Base-by-base conservation (phyloP, 2,113 vertebrate species). In the Calidris pugnax region DNA sequence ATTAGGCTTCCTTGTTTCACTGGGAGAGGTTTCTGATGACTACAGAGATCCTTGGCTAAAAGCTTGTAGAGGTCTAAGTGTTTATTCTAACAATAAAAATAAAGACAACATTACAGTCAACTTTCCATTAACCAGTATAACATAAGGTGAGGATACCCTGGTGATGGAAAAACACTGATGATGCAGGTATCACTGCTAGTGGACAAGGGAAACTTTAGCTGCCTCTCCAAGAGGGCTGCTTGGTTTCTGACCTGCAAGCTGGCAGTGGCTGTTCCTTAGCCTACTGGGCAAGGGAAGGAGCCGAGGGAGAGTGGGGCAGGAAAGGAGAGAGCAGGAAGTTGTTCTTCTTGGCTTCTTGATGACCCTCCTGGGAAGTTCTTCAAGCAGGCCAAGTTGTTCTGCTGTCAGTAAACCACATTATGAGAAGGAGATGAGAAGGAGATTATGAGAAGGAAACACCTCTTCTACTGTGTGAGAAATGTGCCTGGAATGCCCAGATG, bases 401-500 rank as follows among this genome's bases (percentile, higher is more conserved):
- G 14, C 10, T n/a, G 3, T 39, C 62, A 28, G 14, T 66, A 80
- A 80, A 20, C 5, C 28, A 19, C 9, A 35, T 33, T 62, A 50
- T 37, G 33, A 47, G 4, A 35, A 50, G 28, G 33, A 55, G 12
- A 26, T 35, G 4, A 48, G 21, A 47, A 47, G 20, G 21, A 48
- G 47, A 48, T 12, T 48, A 48, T 48, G 47, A 48, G 47, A 48
- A 48, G 15, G 15, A 80, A 72, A 45, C 23, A 8, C 3, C 14
- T 66, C 17, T 23, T 39, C 6, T 60, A 21, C n/a, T 71, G 28
- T 19, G 26, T 45, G 7, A 50, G 3, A 66, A 48, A 39, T 0
- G 0, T 50, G 6, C 3, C 39, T 71, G 21, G 39, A 50, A 12
- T 3, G 3, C 9, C 5, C 7, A 75, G 10, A 7, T 18, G 4